Evolutionary conservation across 2,888 invertebrate species (phyloP).

Genomic region (Agrotis clavis): DNA sequence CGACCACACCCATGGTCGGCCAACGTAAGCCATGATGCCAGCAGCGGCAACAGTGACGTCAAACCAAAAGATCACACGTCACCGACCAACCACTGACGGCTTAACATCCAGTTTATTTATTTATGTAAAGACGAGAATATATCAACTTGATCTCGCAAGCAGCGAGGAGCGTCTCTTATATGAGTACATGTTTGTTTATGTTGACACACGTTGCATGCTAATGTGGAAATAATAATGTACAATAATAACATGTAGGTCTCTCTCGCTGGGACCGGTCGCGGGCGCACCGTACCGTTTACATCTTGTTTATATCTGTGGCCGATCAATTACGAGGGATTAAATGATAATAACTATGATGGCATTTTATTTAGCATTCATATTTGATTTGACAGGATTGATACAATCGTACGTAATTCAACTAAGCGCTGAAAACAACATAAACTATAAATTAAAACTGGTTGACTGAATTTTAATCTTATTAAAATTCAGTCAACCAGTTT

Average conservation of each 20-base stretch:
- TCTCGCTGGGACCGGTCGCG: neutral
- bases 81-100: constrained; percentile 38
- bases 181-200: constrained; percentile 37
- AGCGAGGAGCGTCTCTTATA: constrained; percentile 22
- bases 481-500: too few species aligned
- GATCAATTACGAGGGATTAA: constrained; percentile 7
- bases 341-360: neutral
- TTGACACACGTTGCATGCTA: constrained; percentile 37
- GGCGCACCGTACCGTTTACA: constrained; percentile 1
- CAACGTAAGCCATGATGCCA: constrained; percentile 27
- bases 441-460: too few species aligned
- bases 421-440: too few species aligned
- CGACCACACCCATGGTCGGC: constrained; percentile 19
- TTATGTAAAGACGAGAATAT: constrained; percentile 50
- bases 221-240: constrained; percentile 20
- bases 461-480: too few species aligned
- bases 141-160: constrained; percentile 22
- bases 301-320: constrained; percentile 9
- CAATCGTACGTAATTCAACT: too few species aligned
- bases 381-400: neutral
- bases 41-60: constrained; percentile 39
- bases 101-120: constrained; percentile 42
- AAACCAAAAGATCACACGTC: constrained; percentile 40
- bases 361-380: constrained; percentile 3
- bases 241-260: constrained; percentile 1